Evolutionary conservation across 2,113 vertebrate species (phyloP), one percentile per base, ranked within the genome.

Genomic region (Copsychus sechellarum): DNA sequence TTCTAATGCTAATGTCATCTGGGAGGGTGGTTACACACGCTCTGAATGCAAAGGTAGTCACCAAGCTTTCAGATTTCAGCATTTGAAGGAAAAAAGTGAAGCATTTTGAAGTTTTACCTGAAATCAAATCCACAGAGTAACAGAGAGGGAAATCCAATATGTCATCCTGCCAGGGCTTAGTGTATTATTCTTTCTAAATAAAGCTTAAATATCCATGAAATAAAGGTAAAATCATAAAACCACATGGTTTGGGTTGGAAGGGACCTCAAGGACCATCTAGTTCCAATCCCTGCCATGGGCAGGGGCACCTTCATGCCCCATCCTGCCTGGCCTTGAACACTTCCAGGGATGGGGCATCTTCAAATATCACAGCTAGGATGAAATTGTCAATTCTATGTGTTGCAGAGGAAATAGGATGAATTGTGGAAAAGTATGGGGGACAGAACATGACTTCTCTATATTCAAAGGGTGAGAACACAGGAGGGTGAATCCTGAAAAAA

Each of bases 341-440:
- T 48, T 28, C 29, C 48, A 83, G 71, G 56, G 31, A 33, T 83
- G 22, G 26, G 22, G 19, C 31, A 56, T 26, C 48, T 48, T 8
- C 26, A 62, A 24, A 29, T 22, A 5, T 28, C n/a, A 33, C 20
- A 53, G 8, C 14, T 77, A 38, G 53, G 38, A 19, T 85, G 24
- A 3, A 69, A 34, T 43, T 21, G 17, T 83, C 13, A 13, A 1
- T 58, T 74, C 17, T 38, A 0, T 1, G 0, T 16, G 7, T 43
- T 84, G 29, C 43, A 71, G 65, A 53, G 48, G 20, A 36, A 72
- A 38, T 2, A 56, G 14, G 50, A 62, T 28, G 10, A 56, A 9
- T 33, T 56, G 26, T 65, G 85, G 38, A 66, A 20, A 12, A 1
- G 1, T 14, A 14, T 73, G n/a, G 16, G 16, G n/a, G 53, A 18